Conservation (phyloP, 2,113 vertebrate species). For the Sapayoa aenigma region DNA sequence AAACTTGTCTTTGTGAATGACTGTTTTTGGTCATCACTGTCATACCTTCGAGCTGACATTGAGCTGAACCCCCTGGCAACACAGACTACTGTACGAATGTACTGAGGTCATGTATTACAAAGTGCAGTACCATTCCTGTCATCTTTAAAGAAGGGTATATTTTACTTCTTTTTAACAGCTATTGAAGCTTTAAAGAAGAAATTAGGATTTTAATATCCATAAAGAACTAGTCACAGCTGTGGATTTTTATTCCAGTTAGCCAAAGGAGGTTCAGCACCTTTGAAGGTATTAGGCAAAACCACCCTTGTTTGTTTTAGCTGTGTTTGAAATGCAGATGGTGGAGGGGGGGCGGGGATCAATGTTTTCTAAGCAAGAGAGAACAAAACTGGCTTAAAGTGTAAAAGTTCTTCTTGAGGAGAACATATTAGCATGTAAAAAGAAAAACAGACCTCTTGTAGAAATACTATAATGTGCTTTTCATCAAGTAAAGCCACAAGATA, state of each 20-base stretch:
- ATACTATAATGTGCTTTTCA: neutral
- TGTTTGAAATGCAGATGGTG: neutral
- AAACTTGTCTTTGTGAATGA: neutral
- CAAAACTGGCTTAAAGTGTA: constrained; percentile 16
- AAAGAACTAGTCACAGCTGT: constrained; percentile 14
- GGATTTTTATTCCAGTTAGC: constrained; percentile 53
- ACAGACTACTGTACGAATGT: neutral
- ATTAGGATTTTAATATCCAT: neutral
- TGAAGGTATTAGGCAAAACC: constrained; percentile 34
- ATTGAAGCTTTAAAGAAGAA: neutral
- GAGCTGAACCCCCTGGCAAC: neutral
- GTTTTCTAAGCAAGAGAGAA: constrained; percentile 14
- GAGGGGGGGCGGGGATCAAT: neutral
- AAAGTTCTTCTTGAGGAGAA: neutral
- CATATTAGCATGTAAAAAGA: neutral
- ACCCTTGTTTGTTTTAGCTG: neutral
- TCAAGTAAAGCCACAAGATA: neutral
- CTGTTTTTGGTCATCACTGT: neutral
- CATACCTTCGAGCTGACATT: neutral
- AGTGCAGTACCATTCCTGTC: neutral
- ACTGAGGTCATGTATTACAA: neutral
- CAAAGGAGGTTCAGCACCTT: constrained; percentile 13
- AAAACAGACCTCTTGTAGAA: neutral
- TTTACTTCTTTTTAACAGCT: constrained; percentile 16
- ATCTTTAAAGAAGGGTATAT: neutral